Evolutionary conservation across 2,797 vertebrate species (phyloP), one percentile per base, ranked within the genome.

Genomic region (Arctocebus calabarensis): DNA sequence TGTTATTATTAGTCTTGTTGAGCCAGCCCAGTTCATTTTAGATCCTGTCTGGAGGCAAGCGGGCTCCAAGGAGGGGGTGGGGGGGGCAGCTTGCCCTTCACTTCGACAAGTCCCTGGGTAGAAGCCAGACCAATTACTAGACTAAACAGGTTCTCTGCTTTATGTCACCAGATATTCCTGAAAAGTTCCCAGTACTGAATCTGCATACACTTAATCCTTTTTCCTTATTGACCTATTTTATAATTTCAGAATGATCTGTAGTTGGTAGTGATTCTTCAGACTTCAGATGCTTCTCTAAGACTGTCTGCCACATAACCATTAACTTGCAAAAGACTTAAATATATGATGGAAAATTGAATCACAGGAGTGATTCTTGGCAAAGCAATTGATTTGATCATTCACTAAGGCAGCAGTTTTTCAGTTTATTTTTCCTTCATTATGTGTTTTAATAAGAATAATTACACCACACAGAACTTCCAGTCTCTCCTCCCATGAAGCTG

Each of bases 1-100:
- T 86, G 95, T 92, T 97, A 97, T 96, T 97, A 96, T 95, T 94
- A 96, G 96, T 87, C 12, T 7, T 10, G 91, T 45, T 95, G 96
- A 96, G 94, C 97, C 92, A 74, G 92, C 86, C 91, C 45, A 45
- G 95, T 88, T 97, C 97, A 97, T 97, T 97, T 97, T 96, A 90
- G 94, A 93, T 84, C 81, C 64, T 79, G 95, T 97, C 91, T 97
- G 85, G 62, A 97, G 91, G 92, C 95, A 92, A 96, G 68, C 94
- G 96, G 66, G 48, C 92, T 66, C 70, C 23, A 17, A 52, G 48
- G 14, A 3, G 1, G 48, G 3, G 48, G 14, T n/a, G 48, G 14
- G 48, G 48, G 48, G 14, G 48, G 95, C 34, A 52, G 81, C 10
- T n/a, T 43, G 68, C 55, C 88, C 86, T 94, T 95, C 84, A 64